phyloP scores from a whole-genome alignment of 2,888 invertebrate species.

The Nephrotoma flavescens region DNA sequence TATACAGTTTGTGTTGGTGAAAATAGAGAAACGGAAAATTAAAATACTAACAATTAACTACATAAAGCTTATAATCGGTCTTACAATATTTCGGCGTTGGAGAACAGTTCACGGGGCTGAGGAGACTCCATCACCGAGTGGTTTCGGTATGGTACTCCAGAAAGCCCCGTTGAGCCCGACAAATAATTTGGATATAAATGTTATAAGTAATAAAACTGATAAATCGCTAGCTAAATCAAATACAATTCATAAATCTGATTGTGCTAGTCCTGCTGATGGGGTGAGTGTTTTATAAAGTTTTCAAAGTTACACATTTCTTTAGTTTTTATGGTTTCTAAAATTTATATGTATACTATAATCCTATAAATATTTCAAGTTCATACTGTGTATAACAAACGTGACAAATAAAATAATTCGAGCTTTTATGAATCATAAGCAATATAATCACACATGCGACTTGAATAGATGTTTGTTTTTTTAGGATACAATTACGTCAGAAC shows the following conservation, averaged over 20 bases:
- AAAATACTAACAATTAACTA: conserved; percentile 6
- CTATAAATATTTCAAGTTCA: neutral
- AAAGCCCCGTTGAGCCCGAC: conserved; percentile 12
- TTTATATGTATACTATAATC: neutral
- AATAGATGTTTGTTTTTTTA: neutral
- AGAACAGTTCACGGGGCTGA: conserved; percentile 17
- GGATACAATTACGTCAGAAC: neutral
- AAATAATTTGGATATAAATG: neutral
- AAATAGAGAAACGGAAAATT: neutral
- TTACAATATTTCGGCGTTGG: conserved; percentile 18
- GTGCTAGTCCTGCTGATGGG: neutral
- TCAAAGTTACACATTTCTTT: neutral
- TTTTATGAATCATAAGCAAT: neutral
- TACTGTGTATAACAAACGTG: neutral
- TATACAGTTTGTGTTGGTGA: neutral
- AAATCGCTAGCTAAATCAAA: neutral
- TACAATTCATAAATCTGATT: neutral
- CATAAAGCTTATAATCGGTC: conserved; percentile 14
- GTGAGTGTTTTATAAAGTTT: neutral
- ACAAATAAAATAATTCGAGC: neutral
- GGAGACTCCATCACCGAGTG: conserved; percentile 16
- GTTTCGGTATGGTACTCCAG: conserved; percentile 16
- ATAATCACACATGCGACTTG: neutral
- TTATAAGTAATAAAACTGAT: neutral
- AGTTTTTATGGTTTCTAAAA: neutral